Percentiles rank a stretch among this genome's conserved stretches.
phyloP scores from a whole-genome alignment of 2,113 vertebrate species.

The Promerops cafer region DNA sequence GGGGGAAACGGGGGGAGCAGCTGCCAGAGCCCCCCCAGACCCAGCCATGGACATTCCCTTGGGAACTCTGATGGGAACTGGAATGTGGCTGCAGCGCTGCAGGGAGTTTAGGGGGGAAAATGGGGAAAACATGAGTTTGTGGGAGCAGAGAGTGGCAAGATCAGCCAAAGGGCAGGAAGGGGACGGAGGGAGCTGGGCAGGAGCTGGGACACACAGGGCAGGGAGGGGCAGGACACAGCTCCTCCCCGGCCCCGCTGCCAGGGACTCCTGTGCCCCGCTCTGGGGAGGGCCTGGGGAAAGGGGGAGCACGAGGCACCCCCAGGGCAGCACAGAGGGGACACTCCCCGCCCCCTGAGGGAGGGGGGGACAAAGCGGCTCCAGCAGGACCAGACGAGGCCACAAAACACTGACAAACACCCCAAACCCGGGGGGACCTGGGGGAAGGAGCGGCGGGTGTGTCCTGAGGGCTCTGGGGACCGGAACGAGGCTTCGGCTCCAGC shows the following conservation, averaged over 20 bases:
- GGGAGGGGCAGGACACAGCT: not conserved
- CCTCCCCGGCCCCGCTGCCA: rapidly evolving
- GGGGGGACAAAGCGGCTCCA: not conserved
- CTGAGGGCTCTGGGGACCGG: not conserved
- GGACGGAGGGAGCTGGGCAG: not conserved
- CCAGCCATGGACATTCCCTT: rapidly evolving
- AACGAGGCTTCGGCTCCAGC: rapidly evolving
- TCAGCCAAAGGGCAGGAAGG: rapidly evolving
- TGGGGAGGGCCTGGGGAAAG: too few relatives aligned
- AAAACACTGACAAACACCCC: rapidly evolving
- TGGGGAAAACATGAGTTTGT: rapidly evolving
- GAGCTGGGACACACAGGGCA: not conserved
- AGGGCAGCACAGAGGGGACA: not conserved
- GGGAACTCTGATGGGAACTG: rapidly evolving
- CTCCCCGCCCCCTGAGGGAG: too few relatives aligned
- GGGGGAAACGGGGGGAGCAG: rapidly evolving
- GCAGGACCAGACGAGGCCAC: not conserved
- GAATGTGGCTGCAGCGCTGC: rapidly evolving
- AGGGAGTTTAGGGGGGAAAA: too few relatives aligned
- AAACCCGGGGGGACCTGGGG: rapidly evolving
- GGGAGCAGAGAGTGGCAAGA: not conserved
- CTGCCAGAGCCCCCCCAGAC: not conserved
- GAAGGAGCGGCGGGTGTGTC: not conserved
- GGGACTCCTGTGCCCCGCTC: not conserved
- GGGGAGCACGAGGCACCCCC: too few relatives aligned